These are phyloP conservation scores for Bothrops jararaca DNA, from an alignment of 2,113 vertebrate species.

Conservation along the genomic window DNA sequence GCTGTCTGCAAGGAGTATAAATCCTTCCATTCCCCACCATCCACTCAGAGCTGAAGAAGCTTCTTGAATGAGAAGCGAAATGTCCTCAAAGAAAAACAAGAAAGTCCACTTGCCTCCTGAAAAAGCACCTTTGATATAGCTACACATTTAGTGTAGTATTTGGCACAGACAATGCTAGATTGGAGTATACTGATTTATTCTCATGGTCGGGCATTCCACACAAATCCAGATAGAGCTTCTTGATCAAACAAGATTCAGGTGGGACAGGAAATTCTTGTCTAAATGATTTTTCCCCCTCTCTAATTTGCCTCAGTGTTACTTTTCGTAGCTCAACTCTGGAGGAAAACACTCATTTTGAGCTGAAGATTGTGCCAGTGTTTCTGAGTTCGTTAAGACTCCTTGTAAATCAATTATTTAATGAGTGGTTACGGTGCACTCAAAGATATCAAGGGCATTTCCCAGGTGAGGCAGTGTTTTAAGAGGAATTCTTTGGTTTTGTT, in stretches of 20 bases:
- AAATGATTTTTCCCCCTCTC: background rate
- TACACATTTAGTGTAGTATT: background rate
- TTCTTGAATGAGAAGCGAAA: too few species aligned
- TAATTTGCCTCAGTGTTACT: background rate
- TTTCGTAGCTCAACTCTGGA: background rate
- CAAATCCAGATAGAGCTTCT: background rate
- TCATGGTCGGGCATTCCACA: background rate
- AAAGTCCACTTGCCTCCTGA: too few species aligned
- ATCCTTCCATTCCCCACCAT: too few species aligned
- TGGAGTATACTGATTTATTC: background rate
- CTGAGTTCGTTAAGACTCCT: background rate
- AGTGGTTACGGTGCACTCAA: background rate
- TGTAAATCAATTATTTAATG: conserved; percentile 29
- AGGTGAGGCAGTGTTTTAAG: background rate
- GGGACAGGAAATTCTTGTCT: background rate
- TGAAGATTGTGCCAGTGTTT: background rate
- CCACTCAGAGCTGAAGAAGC: too few species aligned
- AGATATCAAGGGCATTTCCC: background rate
- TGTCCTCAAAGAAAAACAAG: too few species aligned
- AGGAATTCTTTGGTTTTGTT: background rate
- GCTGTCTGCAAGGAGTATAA: too few species aligned
- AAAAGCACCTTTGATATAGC: too few species aligned
- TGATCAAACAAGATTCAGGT: background rate
- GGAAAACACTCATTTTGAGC: background rate
- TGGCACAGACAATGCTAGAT: background rate